A percentile compares a stretch with the other conserved stretches of the same genome.
phyloP scores from a whole-genome alignment of 1,140 invertebrate species.

The Paraescarpia echinospica region DNA sequence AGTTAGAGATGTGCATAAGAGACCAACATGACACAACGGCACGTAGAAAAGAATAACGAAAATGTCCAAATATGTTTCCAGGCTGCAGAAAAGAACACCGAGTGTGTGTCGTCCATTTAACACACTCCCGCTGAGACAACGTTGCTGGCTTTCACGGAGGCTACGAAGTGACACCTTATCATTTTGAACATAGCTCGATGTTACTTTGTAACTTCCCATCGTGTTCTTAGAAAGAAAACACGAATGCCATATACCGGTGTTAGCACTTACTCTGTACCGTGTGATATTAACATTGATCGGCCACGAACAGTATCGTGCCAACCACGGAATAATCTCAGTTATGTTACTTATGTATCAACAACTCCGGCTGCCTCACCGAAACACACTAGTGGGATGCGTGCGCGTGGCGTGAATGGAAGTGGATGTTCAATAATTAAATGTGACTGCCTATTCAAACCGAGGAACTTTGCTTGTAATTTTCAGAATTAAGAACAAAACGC shows the following conservation, averaged over 20 bases:
- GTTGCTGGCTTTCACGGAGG: not conserved
- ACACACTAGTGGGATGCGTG: not conserved
- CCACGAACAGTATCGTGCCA: not conserved
- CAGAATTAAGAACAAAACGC: not conserved
- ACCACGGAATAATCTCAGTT: not conserved
- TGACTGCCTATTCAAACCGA: not conserved
- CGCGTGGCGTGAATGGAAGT: too few relatives aligned
- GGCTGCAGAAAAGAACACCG: not conserved
- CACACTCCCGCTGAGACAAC: not conserved
- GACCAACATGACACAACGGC: too few relatives aligned
- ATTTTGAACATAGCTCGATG: not conserved
- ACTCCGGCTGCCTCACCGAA: not conserved
- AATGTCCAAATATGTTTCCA: not conserved
- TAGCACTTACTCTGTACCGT: not conserved
- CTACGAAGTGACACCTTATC: not conserved
- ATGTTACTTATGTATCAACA: not conserved
- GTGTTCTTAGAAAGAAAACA: not conserved
- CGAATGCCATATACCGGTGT: not conserved
- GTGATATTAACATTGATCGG: not conserved
- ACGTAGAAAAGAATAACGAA: too few relatives aligned
- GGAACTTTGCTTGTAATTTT: not conserved
- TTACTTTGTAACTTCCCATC: not conserved
- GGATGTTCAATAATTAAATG: too few relatives aligned
- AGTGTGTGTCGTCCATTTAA: not conserved
- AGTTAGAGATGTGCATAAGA: too few relatives aligned